Percentiles rank a stretch among this genome's conserved stretches.
These are phyloP conservation scores for Drosophila bunnanda DNA, from an alignment of 2,888 invertebrate species.

Conservation along the genomic window DNA sequence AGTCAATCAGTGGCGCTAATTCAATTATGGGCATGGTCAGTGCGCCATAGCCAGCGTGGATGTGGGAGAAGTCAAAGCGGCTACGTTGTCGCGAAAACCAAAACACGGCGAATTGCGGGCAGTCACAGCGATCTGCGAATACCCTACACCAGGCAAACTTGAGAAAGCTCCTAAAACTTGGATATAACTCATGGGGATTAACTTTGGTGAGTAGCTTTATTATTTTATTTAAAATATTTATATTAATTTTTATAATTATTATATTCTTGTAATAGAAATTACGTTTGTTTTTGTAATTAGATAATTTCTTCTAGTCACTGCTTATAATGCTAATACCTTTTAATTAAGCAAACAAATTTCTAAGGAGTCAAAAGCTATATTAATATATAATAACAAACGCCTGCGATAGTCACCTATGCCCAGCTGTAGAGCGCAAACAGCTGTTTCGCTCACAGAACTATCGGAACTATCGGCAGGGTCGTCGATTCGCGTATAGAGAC, in stretches of 20 bases:
- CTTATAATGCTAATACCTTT: too few relatives aligned
- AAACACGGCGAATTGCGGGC: slow-evolving; percentile 19
- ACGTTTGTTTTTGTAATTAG: too few relatives aligned
- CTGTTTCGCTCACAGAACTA: slow-evolving; percentile 23
- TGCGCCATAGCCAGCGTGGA: slow-evolving; percentile 40
- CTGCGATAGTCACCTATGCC: neutral
- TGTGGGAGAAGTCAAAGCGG: slow-evolving; percentile 33
- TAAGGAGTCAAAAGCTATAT: neutral
- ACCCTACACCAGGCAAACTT: slow-evolving; percentile 1
- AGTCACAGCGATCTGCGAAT: neutral
- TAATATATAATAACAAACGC: neutral
- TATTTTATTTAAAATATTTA: neutral
- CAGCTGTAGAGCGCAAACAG: slow-evolving; percentile 10
- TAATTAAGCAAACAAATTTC: neutral
- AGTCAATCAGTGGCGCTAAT: slow-evolving; percentile 40
- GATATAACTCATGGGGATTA: too few relatives aligned
- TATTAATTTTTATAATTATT: too few relatives aligned
- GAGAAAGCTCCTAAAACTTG: too few relatives aligned
- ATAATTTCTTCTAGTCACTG: too few relatives aligned
- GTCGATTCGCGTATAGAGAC: neutral
- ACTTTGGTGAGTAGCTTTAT: too few relatives aligned
- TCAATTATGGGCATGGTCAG: slow-evolving; percentile 51
- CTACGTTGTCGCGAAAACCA: slow-evolving; percentile 46
- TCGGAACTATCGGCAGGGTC: slow-evolving; percentile 16
- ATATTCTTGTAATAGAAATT: too few relatives aligned